These are phyloP conservation scores for Caenorhabditis sp. DNA, from an alignment of 2,888 invertebrate genomes.

Conservation along the genomic window DNA sequence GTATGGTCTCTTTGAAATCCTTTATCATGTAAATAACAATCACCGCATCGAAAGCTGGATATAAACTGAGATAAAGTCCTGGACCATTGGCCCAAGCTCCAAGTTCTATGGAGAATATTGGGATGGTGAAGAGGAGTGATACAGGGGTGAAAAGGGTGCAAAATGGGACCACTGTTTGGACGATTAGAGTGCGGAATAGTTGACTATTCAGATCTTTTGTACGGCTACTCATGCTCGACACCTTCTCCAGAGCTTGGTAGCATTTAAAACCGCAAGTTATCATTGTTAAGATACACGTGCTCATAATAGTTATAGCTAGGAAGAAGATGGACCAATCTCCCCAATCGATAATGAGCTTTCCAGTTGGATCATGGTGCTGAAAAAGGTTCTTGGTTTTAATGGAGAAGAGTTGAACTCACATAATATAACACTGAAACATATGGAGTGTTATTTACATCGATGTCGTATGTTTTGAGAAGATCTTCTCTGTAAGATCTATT, in stretches of 20 bases:
- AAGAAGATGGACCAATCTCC: no score
- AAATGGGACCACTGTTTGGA: background rate
- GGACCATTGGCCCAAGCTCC: background rate
- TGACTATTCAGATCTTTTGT: background rate
- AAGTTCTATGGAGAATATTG: background rate
- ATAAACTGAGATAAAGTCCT: background rate
- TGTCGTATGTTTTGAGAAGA: background rate
- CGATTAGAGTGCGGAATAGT: background rate
- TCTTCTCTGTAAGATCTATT: background rate
- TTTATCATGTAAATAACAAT: background rate
- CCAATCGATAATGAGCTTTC: no score
- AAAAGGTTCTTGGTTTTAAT: no score
- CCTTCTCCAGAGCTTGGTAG: background rate
- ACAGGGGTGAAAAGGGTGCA: background rate
- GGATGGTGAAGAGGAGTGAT: background rate
- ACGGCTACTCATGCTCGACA: background rate
- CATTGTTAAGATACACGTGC: background rate
- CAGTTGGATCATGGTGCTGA: no score
- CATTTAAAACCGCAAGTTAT: background rate
- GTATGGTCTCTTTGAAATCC: background rate
- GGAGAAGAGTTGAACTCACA: background rate
- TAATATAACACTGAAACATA: background rate
- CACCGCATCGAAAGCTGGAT: background rate
- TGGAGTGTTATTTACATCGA: background rate
- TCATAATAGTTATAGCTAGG: background rate